Percentiles rank a stretch among this genome's conserved stretches.
phyloP scores from a whole-genome alignment of 2,888 invertebrate species.

The Dioctria rufipes region DNA sequence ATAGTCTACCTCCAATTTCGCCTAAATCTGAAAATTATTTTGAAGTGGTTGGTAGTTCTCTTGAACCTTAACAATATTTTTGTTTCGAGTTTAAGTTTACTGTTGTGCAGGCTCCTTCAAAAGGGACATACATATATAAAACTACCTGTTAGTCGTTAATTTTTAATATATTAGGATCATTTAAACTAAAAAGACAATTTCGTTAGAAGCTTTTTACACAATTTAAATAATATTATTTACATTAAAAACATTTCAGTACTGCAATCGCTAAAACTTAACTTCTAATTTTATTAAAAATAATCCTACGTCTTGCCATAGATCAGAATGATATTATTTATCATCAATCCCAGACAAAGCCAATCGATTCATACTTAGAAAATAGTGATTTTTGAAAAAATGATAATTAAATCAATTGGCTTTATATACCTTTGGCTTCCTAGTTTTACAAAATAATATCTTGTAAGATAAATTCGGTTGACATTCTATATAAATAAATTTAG shows the following conservation, averaged over 20 bases:
- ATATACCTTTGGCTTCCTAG: slow-evolving; percentile 38
- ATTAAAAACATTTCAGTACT: slow-evolving; percentile 14
- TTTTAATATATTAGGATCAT: slow-evolving; percentile 29
- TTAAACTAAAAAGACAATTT: slow-evolving; percentile 29
- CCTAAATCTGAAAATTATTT: too few relatives aligned
- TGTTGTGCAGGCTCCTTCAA: too few relatives aligned
- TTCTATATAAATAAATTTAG: slow-evolving; percentile 19
- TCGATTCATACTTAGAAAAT: not conserved
- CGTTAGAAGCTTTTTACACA: slow-evolving; percentile 33
- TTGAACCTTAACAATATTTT: too few relatives aligned
- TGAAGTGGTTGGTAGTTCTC: too few relatives aligned
- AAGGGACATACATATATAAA: too few relatives aligned
- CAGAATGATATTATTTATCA: not conserved
- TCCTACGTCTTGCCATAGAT: not conserved
- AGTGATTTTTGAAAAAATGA: not conserved
- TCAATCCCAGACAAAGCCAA: not conserved
- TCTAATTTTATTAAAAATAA: slow-evolving; percentile 13
- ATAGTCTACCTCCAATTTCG: too few relatives aligned
- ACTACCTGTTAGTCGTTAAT: too few relatives aligned
- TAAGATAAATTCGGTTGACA: slow-evolving; percentile 7
- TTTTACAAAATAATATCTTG: not conserved
- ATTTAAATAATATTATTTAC: slow-evolving; percentile 29
- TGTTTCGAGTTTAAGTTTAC: too few relatives aligned
- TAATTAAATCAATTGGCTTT: slow-evolving; percentile 5
- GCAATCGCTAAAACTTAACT: slow-evolving; percentile 15